phyloP scores from a whole-genome alignment of 2,888 invertebrate genomes.

The Argynnis bischoffii region DNA sequence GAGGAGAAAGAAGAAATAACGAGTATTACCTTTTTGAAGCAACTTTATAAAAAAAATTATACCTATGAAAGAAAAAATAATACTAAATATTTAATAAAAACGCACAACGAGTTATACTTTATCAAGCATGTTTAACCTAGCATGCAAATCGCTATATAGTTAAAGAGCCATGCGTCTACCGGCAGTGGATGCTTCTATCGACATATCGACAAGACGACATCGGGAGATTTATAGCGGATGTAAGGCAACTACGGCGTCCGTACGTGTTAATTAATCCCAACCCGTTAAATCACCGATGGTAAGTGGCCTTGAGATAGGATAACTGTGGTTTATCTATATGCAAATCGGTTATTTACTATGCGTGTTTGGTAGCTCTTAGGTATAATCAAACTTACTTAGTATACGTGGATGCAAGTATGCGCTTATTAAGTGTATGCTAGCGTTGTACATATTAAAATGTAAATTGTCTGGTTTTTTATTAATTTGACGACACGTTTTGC shows the following conservation, averaged over 20 bases:
- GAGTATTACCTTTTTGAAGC: no score
- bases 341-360: conserved; percentile 40
- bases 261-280: conserved; percentile 73
- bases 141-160: neutral
- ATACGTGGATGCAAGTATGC: no score
- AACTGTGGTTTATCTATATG: conserved; percentile 44
- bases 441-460: no score
- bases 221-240: conserved; percentile 66
- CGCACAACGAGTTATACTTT: no score
- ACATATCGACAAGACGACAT: conserved; percentile 63
- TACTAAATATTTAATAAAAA: no score
- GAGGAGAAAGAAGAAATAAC: no score
- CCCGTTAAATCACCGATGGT: conserved; percentile 50
- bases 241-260: conserved; percentile 53
- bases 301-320: conserved; percentile 44
- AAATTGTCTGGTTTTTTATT: no score
- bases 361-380: conserved; percentile 28
- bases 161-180: conserved; percentile 38
- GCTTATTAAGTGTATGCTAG: no score
- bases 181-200: conserved; percentile 52
- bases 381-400: no score
- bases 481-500: no score
- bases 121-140: neutral
- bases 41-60: no score
- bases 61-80: no score